A percentile compares a stretch with the other conserved stretches of the same genome.
Evolutionary conservation across 1,140 invertebrate genomes (phyloP).

Genomic region (Lepidurus packardi): DNA sequence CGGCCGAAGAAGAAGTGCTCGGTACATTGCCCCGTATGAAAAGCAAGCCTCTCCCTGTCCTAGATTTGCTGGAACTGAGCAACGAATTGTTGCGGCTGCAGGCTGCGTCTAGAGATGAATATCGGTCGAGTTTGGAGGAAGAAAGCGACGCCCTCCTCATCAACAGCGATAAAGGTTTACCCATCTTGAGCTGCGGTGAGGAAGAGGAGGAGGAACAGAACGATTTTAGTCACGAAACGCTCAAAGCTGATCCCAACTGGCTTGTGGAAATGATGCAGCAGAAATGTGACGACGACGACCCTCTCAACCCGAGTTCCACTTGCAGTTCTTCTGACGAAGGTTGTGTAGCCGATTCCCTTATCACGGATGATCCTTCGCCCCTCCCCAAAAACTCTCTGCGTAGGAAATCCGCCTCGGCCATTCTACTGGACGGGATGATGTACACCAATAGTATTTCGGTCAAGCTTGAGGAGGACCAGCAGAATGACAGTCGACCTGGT

Average conservation of each 20-base stretch:
- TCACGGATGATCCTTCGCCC: not conserved
- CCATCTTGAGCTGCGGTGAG: not conserved
- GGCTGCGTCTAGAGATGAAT: slow-evolving; percentile 15
- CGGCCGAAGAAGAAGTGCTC: slow-evolving; percentile 13
- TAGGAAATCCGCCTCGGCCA: not conserved
- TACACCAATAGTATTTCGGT: not conserved
- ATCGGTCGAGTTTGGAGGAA: slow-evolving; percentile 34
- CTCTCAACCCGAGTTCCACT: slow-evolving; percentile 24
- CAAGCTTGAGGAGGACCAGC: not conserved
- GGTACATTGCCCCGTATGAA: not conserved
- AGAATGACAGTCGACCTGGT: not conserved
- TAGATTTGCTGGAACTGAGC: slow-evolving; percentile 31
- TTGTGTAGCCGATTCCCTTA: slow-evolving; percentile 29
- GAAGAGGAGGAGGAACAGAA: not conserved
- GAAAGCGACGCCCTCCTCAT: slow-evolving; percentile 46
- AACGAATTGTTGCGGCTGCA: slow-evolving; percentile 30
- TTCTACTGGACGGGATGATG: not conserved
- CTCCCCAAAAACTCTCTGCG: not conserved
- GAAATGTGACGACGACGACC: slow-evolving; percentile 4
- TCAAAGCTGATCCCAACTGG: not conserved
- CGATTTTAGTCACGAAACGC: not conserved
- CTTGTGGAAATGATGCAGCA: slow-evolving; percentile 27
- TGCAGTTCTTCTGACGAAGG: slow-evolving; percentile 34
- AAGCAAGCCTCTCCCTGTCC: slow-evolving; percentile 29
- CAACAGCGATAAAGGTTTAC: slow-evolving; percentile 38